phyloP scores from a whole-genome alignment of 2,888 invertebrate species.

The Camponotus fellah region DNA sequence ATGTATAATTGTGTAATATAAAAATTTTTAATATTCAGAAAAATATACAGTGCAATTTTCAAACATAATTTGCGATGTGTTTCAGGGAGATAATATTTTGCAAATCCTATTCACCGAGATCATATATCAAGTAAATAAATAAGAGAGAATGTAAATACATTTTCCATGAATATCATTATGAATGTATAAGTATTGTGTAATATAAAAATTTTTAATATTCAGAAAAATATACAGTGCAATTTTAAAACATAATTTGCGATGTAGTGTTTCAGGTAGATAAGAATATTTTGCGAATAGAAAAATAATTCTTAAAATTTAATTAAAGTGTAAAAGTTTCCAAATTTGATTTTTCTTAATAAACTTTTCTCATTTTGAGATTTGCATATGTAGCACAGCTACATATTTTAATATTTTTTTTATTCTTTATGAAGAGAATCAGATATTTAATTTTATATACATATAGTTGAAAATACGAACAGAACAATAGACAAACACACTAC shows the following conservation, averaged over 20 bases:
- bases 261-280: neutral
- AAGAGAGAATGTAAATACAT: neutral
- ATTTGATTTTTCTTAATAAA: neutral
- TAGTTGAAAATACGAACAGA: no score
- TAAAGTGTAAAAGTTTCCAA: no score
- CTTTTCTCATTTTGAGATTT: neutral
- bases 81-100: neutral
- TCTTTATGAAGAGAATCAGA: neutral
- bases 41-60: neutral
- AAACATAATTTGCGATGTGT: neutral
- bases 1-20: no score
- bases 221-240: neutral
- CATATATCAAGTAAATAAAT: conserved; percentile 1
- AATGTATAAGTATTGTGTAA: no score
- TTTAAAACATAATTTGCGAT: neutral
- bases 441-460: neutral
- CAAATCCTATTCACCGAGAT: neutral
- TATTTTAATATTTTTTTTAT: neutral
- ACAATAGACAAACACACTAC: no score
- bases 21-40: neutral
- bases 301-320: neutral
- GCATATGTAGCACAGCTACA: neutral
- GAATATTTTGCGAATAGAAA: neutral
- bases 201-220: neutral
- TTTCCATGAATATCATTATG: neutral